Conservation (phyloP, 92 coral and sea anemone species). For the Scolanthus callimorphus region DNA sequence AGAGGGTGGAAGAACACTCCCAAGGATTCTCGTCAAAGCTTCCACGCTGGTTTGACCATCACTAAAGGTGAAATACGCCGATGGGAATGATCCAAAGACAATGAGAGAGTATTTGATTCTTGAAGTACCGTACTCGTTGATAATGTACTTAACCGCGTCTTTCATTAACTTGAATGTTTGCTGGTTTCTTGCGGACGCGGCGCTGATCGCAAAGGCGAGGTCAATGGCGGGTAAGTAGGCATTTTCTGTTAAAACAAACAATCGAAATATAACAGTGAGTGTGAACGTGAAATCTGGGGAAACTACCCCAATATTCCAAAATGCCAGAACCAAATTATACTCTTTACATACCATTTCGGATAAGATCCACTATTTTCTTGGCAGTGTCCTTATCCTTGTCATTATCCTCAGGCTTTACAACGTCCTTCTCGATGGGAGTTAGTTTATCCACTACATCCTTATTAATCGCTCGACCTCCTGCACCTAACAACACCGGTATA, state of each 20-base stretch:
- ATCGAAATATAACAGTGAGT: not conserved
- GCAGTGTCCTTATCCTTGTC: constrained; percentile 58
- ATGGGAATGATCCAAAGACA: constrained; percentile 49
- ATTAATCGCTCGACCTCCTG: constrained; percentile 65
- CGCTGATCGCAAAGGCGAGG: constrained; percentile 61
- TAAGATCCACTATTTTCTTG: constrained; percentile 43
- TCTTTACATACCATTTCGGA: constrained; percentile 33
- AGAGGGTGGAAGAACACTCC: constrained; percentile 28
- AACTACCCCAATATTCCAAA: not conserved
- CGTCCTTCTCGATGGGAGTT: constrained; percentile 54
- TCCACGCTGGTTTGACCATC: constrained; percentile 42
- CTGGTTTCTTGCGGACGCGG: constrained; percentile 44
- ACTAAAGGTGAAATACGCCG: constrained; percentile 30
- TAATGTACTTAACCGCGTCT: constrained; percentile 38
- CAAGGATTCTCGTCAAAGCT: constrained; percentile 28
- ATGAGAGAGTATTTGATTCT: constrained; percentile 67
- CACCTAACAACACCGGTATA: constrained; percentile 81
- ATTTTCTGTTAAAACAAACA: constrained; percentile 6
- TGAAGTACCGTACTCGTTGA: constrained; percentile 55
- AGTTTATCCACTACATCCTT: constrained; percentile 48
- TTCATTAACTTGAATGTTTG: constrained; percentile 49
- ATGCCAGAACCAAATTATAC: not conserved
- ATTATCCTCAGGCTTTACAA: constrained; percentile 49
- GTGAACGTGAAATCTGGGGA: too few relatives aligned
- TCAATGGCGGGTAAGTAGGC: constrained; percentile 47